These are phyloP conservation scores for Pterois miles DNA, from an alignment of 2,797 vertebrate species.

Conservation along the genomic window DNA sequence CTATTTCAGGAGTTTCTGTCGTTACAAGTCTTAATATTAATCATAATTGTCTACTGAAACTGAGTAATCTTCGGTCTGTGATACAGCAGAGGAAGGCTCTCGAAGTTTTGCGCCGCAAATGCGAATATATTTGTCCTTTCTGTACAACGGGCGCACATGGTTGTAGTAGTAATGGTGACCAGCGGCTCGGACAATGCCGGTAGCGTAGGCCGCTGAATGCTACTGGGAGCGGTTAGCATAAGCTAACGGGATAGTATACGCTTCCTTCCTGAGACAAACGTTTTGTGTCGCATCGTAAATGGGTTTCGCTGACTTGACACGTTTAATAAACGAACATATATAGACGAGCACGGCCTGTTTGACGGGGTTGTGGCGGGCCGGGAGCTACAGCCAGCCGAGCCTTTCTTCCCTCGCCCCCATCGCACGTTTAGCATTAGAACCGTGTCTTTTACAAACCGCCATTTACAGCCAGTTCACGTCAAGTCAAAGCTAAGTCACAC, in stretches of 20 bases:
- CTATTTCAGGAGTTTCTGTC: rapidly evolving
- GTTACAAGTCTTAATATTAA: rapidly evolving
- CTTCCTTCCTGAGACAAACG: rapidly evolving
- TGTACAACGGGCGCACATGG: constrained; percentile 51
- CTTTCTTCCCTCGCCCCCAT: not conserved
- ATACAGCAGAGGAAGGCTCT: rapidly evolving
- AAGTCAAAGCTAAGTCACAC: rapidly evolving
- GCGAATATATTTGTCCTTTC: not conserved
- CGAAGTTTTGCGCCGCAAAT: rapidly evolving
- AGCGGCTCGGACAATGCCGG: constrained; percentile 23
- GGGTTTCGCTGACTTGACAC: not conserved
- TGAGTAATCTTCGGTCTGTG: rapidly evolving
- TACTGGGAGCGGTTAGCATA: rapidly evolving
- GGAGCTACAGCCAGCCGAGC: not conserved
- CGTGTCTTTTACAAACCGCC: rapidly evolving
- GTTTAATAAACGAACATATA: not conserved
- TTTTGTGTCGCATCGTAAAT: not conserved
- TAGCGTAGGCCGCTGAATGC: constrained; percentile 4
- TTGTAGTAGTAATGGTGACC: not conserved
- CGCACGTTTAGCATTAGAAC: rapidly evolving
- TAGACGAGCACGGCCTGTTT: not conserved
- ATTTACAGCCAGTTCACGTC: rapidly evolving
- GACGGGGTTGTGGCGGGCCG: not conserved
- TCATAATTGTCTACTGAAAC: rapidly evolving
- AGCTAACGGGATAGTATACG: too few species aligned